These are phyloP conservation scores for Drosophila mimica DNA, from an alignment of 2,888 invertebrate genomes.

Conservation along the genomic window DNA sequence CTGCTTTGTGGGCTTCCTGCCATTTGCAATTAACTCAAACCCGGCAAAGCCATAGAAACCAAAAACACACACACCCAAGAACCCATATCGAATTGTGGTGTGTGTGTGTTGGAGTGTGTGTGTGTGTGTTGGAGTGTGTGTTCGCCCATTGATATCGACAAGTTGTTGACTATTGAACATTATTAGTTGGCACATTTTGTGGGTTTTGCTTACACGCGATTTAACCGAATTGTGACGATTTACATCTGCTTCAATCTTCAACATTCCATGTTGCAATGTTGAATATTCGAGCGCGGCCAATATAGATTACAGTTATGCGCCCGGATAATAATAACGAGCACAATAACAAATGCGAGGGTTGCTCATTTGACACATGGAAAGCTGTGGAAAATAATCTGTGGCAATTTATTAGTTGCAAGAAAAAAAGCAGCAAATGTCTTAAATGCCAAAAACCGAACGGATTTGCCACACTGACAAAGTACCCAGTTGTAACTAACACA, in stretches of 20 bases:
- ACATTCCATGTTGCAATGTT: constrained; percentile 20
- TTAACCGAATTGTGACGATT: constrained; percentile 65
- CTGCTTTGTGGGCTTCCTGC: constrained; percentile 32
- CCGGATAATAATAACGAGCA: constrained; percentile 25
- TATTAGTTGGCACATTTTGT: constrained; percentile 46
- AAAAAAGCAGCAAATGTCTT: constrained; percentile 43
- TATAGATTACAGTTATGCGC: constrained; percentile 53
- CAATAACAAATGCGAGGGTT: constrained; percentile 69
- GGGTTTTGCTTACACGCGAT: constrained; percentile 52
- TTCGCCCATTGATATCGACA: constrained; percentile 5
- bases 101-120: background rate
- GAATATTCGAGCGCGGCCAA: constrained; percentile 28
- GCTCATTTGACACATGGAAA: constrained; percentile 49
- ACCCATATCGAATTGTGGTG: constrained; percentile 25
- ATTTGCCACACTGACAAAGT: constrained; percentile 58
- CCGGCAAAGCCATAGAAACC: constrained; percentile 31
- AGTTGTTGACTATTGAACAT: constrained; percentile 32
- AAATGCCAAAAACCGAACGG: constrained; percentile 74
- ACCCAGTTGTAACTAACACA: constrained; percentile 6
- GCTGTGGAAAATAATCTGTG: constrained; percentile 72
- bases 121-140: background rate
- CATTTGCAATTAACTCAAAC: constrained; percentile 35
- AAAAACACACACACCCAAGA: constrained; percentile 8
- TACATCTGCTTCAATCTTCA: constrained; percentile 71
- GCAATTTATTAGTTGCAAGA: constrained; percentile 69